These are phyloP conservation scores for Actinernus sp. DNA, from an alignment of 92 coral and sea anemone species.

Conservation along the genomic window DNA sequence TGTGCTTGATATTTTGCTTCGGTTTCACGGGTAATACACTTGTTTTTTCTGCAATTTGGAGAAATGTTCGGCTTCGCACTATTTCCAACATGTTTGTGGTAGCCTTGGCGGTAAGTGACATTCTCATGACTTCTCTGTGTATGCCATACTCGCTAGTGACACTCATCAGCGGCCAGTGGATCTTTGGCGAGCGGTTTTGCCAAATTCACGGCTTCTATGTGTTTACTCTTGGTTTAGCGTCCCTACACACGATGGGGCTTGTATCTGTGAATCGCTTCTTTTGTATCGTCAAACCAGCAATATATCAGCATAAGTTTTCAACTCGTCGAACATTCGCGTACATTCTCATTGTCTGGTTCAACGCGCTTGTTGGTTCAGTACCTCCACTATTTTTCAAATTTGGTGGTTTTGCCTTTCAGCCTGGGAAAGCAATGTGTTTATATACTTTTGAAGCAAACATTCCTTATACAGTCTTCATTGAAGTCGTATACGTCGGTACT, in stretches of 20 bases:
- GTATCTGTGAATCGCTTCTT: slow-evolving; percentile 62
- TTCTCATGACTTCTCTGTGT: slow-evolving; percentile 48
- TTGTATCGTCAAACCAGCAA: slow-evolving; percentile 38
- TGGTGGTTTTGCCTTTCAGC: slow-evolving; percentile 57
- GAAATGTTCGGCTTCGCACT: slow-evolving; percentile 57
- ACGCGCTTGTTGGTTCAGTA: slow-evolving; percentile 39
- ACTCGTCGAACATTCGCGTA: slow-evolving; percentile 12
- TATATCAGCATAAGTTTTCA: slow-evolving; percentile 26
- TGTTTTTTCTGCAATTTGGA: slow-evolving; percentile 42
- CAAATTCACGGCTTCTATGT: slow-evolving; percentile 58
- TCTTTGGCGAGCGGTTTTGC: slow-evolving; percentile 23
- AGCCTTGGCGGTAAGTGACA: slow-evolving; percentile 65
- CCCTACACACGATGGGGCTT: slow-evolving; percentile 61
- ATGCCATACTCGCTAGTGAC: slow-evolving; percentile 65
- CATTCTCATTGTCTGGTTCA: slow-evolving; percentile 36
- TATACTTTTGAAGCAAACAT: slow-evolving; percentile 54
- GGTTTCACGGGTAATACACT: slow-evolving; percentile 39
- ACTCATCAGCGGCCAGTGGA: slow-evolving; percentile 48
- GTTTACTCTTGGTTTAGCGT: slow-evolving; percentile 48
- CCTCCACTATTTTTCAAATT: slow-evolving; percentile 53
- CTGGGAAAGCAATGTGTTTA: slow-evolving; percentile 75
- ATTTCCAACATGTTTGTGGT: slow-evolving; percentile 57
- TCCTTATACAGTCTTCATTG: slow-evolving; percentile 52
- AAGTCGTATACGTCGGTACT: slow-evolving; percentile 30
- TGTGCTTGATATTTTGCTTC: slow-evolving; percentile 7